These are phyloP conservation scores for Mustela lutreola DNA, from an alignment of 2,113 vertebrate species.

Conservation along the genomic window DNA sequence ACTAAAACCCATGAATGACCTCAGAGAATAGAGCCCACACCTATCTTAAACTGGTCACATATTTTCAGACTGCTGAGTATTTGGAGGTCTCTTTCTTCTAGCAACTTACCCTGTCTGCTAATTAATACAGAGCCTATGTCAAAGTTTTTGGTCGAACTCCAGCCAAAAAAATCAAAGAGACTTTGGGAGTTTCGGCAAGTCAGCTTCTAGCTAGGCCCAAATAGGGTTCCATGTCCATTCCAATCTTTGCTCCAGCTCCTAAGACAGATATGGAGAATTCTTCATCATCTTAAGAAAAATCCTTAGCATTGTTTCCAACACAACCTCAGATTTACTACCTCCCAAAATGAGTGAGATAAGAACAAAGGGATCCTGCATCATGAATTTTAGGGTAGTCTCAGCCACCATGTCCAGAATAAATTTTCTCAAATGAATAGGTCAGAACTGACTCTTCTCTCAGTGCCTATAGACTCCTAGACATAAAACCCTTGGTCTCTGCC, in stretches of 20 bases:
- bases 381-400: not conserved
- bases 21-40: not conserved
- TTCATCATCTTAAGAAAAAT: slow-evolving; percentile 35
- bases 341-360: not conserved
- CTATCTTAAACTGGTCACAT: not conserved
- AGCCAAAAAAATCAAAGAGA: slow-evolving; percentile 51
- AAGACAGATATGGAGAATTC: not conserved
- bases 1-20: not conserved
- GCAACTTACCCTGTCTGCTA: not conserved
- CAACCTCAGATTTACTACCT: not conserved
- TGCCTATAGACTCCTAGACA: not conserved
- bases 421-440: not conserved
- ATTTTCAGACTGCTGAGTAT: not conserved
- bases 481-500: not conserved
- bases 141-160: not conserved
- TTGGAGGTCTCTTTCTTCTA: not conserved
- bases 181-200: not conserved
- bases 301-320: slow-evolving; percentile 15
- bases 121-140: slow-evolving; percentile 42
- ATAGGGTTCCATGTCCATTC: not conserved
- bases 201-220: not conserved
- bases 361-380: not conserved
- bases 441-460: not conserved
- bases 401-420: not conserved
- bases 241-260: not conserved